Evolutionary conservation across 2,797 vertebrate species (phyloP), one percentile per base, ranked within the genome.

Genomic region (Helarctos malayanus): DNA sequence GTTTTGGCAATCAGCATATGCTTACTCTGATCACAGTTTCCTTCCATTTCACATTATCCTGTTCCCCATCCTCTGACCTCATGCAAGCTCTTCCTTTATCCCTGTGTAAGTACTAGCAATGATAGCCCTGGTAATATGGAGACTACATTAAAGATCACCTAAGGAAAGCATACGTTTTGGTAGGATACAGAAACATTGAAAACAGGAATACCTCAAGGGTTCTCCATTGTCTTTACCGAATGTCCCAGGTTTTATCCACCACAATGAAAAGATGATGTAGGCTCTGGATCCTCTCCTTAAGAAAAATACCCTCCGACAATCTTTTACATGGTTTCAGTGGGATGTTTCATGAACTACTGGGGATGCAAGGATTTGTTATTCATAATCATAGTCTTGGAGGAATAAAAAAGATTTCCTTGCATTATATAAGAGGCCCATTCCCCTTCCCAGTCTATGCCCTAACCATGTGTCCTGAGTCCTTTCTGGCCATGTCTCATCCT

Each of bases 1-100:
- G 93, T 98, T 98, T 97, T 97, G 97, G 97, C 63, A 89, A 92
- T 95, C 94, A 97, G 97, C 35, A 95, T 97, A 89, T 97, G 76
- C 80, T 76, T 97, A 84, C 92, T 98, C 21, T 88, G 84, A 65
- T 29, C 3, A 19, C 2, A 16, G 0, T 71, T 5, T 29, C 54
- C 15, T 71, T 81, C 16, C 21, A 32, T 47, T 68, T 94, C 65
- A 61, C 32, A 82, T 14, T 47, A 3, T 27, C 19, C 47, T 61
- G n/a, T 7, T 41, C 18, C 12, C 11, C 49, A 75, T 18, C 23
- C 29, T 80, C 15, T 52, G 12, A 41, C 29, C 14, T 81, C 29
- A 32, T 18, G 13, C 2, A 41, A 2, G 57, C 8, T 89, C 16
- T 88, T 18, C 18, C 25, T 81, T 14, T 3, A 52, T 7, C 5